phyloP scores from a whole-genome alignment of 1,140 invertebrate genomes.

The Drosophila sulfurigaster region DNA sequence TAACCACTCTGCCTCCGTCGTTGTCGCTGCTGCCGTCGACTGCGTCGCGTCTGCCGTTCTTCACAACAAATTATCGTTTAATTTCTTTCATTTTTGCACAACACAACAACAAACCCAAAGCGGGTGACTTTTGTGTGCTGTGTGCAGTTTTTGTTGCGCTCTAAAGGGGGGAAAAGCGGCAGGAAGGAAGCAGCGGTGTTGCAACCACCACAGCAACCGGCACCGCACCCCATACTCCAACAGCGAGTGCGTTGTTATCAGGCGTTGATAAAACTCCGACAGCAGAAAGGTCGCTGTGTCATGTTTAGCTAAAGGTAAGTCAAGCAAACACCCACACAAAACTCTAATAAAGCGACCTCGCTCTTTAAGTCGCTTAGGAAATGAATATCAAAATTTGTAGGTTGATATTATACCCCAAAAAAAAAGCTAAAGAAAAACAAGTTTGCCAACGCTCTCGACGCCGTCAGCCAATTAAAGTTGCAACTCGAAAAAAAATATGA shows the following conservation, averaged over 20 bases:
- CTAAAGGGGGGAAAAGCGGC: constrained; percentile 25
- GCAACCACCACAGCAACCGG: constrained; percentile 32
- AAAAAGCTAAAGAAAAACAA: constrained; percentile 55
- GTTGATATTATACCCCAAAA: constrained; percentile 41
- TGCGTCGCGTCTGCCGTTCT: constrained; percentile 38
- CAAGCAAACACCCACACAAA: constrained; percentile 25
- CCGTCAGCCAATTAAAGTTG: constrained; percentile 66
- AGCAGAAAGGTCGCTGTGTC: constrained; percentile 25
- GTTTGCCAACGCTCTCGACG: constrained; percentile 72
- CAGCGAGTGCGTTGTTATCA: constrained; percentile 36
- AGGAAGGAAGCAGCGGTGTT: constrained; percentile 2
- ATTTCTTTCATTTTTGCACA: constrained; percentile 75
- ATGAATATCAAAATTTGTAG: constrained; percentile 49
- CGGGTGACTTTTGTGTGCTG: constrained; percentile 60
- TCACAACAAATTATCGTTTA: constrained; percentile 78
- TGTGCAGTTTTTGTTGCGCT: constrained; percentile 19
- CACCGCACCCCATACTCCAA: constrained; percentile 2
- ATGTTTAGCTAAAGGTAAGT: constrained; percentile 69
- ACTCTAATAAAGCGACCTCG: constrained; percentile 50
- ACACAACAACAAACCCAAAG: constrained; percentile 40
- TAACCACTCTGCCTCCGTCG: constrained; percentile 21
- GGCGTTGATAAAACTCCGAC: constrained; percentile 44
- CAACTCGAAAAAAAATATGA: constrained; percentile 39
- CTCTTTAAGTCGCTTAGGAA: constrained; percentile 55
- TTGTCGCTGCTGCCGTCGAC: constrained; percentile 6